phyloP scores from a whole-genome alignment of 2,797 vertebrate species.

The Prionace glauca region DNA sequence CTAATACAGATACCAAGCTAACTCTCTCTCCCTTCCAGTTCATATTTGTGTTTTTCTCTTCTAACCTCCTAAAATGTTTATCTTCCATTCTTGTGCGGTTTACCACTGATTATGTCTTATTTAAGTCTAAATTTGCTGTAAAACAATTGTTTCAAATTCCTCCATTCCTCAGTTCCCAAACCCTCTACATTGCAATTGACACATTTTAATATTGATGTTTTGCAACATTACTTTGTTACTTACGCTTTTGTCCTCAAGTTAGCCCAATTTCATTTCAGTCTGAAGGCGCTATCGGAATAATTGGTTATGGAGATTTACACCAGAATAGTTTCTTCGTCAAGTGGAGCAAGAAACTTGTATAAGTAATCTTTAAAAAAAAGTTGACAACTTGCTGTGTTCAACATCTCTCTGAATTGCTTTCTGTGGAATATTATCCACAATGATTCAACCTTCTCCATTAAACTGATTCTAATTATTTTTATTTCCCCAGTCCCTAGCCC shows the following conservation, averaged over 20 bases:
- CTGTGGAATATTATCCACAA: neutral
- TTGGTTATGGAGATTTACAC: too few species aligned
- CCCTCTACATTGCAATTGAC: neutral
- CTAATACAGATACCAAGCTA: neutral
- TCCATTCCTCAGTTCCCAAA: neutral
- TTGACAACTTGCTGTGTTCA: neutral
- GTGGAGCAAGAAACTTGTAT: too few species aligned
- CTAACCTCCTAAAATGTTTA: neutral
- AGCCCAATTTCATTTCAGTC: neutral
- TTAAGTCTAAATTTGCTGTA: neutral
- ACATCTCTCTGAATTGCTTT: too few species aligned
- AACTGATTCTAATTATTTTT: neutral
- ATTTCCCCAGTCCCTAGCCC: neutral
- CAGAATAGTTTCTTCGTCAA: too few species aligned
- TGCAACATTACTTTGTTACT: neutral
- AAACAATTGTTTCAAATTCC: neutral
- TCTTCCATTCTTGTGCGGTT: neutral
- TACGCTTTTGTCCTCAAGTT: neutral
- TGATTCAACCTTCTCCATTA: neutral
- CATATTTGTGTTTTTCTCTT: neutral
- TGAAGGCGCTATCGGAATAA: too few species aligned
- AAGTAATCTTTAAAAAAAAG: neutral
- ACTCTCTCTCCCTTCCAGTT: neutral
- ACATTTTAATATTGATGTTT: neutral
- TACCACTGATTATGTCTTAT: neutral